Conservation (phyloP, 2,113 vertebrate species). For the Cervus canadensis region DNA sequence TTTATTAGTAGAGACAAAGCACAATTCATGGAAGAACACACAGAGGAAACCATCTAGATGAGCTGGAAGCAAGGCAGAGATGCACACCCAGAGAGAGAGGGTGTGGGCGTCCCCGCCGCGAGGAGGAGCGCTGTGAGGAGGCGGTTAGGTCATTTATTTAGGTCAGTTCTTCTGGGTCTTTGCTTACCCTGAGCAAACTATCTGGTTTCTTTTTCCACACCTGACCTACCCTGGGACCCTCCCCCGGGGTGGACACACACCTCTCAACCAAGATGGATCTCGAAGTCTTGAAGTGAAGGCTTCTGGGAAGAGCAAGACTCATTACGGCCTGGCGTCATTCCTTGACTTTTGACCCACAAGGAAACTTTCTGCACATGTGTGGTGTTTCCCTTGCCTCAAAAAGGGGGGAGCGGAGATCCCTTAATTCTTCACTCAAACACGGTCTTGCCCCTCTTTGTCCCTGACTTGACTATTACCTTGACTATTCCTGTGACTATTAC, state of each 20-base stretch:
- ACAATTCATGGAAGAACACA: not conserved
- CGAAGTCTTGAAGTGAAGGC: not conserved
- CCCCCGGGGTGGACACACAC: not conserved
- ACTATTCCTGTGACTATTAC: accelerated
- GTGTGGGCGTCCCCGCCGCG: accelerated
- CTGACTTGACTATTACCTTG: not conserved
- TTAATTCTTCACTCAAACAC: not conserved
- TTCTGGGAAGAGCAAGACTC: not conserved
- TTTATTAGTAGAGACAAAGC: not conserved
- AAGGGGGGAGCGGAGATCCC: not conserved
- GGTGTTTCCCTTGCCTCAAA: not conserved
- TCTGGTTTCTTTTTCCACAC: not conserved
- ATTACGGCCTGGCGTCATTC: not conserved
- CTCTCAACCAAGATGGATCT: not conserved
- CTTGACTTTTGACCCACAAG: not conserved
- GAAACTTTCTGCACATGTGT: not conserved
- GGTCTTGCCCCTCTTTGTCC: not conserved
- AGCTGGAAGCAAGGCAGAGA: not conserved
- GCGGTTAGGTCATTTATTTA: not conserved
- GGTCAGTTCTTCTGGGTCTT: not conserved
- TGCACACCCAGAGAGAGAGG: not conserved
- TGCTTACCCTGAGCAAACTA: not conserved
- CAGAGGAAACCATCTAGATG: accelerated
- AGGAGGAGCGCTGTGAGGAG: not conserved
- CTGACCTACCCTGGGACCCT: not conserved